These are phyloP conservation scores for Palaemon carinicauda DNA, from an alignment of 1,140 invertebrate species.

Conservation along the genomic window DNA sequence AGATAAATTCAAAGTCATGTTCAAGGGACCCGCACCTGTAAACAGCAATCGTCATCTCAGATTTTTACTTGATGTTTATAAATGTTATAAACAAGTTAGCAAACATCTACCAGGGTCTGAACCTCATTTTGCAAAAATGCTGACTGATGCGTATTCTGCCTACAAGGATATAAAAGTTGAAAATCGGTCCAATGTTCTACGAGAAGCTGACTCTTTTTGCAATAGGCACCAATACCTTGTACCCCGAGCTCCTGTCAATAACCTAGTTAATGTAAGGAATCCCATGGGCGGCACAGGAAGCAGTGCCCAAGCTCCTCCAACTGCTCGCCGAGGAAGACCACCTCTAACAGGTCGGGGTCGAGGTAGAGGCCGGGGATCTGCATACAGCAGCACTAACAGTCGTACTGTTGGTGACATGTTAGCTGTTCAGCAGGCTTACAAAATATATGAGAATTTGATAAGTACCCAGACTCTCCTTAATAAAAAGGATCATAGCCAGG, in stretches of 20 bases:
- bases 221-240: conserved; percentile 30
- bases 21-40: conserved; percentile 51
- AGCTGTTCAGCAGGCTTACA: conserved; percentile 55
- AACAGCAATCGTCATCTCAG: conserved; percentile 39
- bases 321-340: conserved; percentile 12
- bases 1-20: conserved; percentile 55
- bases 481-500: conserved; percentile 33
- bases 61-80: conserved; percentile 55
- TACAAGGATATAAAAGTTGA: conserved; percentile 31
- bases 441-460: conserved; percentile 55
- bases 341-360: conserved; percentile 7
- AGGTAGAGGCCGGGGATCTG: conserved; percentile 24
- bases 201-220: conserved; percentile 56
- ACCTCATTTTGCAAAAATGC: conserved; percentile 49
- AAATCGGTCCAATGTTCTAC: conserved; percentile 33
- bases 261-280: neutral
- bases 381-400: neutral
- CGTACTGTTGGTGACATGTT: neutral
- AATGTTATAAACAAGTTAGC: conserved; percentile 50
- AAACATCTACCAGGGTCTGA: conserved; percentile 50
- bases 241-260: neutral
- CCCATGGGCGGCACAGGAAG: neutral
- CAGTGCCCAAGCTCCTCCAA: neutral
- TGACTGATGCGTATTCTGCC: conserved; percentile 34
- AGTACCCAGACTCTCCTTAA: conserved; percentile 40